Percentiles rank a stretch among this genome's conserved stretches.
Conservation (phyloP, 2,797 vertebrate genomes). For the Xenentodon cancila region DNA sequence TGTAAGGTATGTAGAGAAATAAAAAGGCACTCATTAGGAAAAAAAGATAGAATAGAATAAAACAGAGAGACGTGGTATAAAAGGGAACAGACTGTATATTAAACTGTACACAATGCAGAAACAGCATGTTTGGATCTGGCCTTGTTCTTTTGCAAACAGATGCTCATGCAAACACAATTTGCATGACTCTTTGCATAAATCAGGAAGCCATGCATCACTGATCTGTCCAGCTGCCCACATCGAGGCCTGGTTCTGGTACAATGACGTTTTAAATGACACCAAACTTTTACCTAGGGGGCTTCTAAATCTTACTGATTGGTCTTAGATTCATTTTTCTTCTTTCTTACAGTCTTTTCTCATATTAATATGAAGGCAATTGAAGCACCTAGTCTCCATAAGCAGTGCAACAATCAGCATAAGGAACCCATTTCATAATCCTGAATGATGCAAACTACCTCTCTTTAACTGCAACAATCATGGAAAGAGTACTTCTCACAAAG, state of each 20-base stretch:
- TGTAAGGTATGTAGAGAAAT: too few species aligned
- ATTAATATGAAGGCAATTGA: constrained; percentile 29
- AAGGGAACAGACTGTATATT: too few species aligned
- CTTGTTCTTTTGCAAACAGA: constrained; percentile 35
- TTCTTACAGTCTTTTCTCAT: constrained; percentile 1
- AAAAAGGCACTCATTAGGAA: too few species aligned
- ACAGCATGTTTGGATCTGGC: background rate
- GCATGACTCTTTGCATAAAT: constrained; percentile 58
- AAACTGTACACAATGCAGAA: too few species aligned
- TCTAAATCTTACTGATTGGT: constrained; percentile 28
- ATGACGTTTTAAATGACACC: constrained; percentile 18
- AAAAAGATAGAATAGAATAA: too few species aligned
- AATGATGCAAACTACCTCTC: constrained; percentile 36
- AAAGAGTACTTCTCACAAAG: constrained; percentile 26
- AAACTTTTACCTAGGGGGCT: constrained; percentile 28
- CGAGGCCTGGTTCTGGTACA: constrained; percentile 9
- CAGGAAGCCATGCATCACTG: constrained; percentile 30
- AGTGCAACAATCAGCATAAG: constrained; percentile 26
- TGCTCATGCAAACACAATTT: constrained; percentile 53
- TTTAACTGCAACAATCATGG: constrained; percentile 31
- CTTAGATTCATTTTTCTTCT: background rate
- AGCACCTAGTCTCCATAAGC: constrained; percentile 7
- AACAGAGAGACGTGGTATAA: too few species aligned
- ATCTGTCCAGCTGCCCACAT: constrained; percentile 35
- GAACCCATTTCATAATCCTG: constrained; percentile 27